These are phyloP conservation scores for Clarias laeviceps DNA, from an alignment of 2,797 vertebrate species.

Conservation along the genomic window DNA sequence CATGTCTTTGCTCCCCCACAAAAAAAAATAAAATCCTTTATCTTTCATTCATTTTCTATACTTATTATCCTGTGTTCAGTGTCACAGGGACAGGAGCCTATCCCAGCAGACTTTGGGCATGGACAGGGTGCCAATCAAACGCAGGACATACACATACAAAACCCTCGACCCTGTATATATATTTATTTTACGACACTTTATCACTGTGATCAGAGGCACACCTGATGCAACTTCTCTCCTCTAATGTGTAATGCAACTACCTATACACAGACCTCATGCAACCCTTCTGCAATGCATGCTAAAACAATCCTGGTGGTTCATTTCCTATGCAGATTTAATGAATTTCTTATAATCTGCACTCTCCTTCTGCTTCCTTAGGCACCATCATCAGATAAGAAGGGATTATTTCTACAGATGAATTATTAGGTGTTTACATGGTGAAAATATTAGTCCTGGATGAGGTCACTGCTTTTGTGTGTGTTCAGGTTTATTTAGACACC, in stretches of 20 bases:
- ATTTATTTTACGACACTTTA: too few species aligned
- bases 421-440: not conserved
- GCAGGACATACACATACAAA: too few species aligned
- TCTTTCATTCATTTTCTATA: too few species aligned
- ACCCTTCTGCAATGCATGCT: not conserved
- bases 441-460: not conserved
- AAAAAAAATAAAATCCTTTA: too few species aligned
- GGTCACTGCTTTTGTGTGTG: not conserved
- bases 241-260: not conserved
- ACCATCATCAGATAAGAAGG: not conserved
- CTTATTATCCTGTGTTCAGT: too few species aligned
- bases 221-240: slow-evolving; percentile 3
- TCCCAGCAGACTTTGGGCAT: too few species aligned
- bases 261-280: not conserved
- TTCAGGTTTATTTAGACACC: not conserved
- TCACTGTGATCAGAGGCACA: not conserved
- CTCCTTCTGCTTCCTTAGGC: not conserved
- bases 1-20: too few species aligned
- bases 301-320: not conserved
- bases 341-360: not conserved
- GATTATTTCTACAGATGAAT: not conserved
- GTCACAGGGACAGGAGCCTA: too few species aligned
- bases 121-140: too few species aligned
- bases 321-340: not conserved
- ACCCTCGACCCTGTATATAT: too few species aligned